A percentile compares a stretch with the other conserved stretches of the same genome.
These are phyloP conservation scores for Neodiprion pinetum DNA, from an alignment of 1,140 invertebrate genomes.

Conservation along the genomic window DNA sequence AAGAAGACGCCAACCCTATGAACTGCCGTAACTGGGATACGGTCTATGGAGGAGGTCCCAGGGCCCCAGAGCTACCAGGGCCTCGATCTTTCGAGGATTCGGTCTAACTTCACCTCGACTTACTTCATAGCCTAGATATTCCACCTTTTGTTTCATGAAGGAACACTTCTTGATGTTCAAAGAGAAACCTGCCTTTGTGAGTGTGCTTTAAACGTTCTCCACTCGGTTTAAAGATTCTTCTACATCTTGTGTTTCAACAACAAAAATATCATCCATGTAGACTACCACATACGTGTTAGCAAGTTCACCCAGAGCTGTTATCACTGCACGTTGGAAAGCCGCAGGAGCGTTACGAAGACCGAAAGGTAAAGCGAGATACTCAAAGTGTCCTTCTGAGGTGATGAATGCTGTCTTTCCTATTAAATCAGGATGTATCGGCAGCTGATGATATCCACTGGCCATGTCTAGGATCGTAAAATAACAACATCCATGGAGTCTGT, in stretches of 20 bases:
- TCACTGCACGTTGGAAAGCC: conserved; percentile 41
- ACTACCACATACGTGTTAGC: conserved; percentile 16
- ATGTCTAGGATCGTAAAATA: conserved; percentile 30
- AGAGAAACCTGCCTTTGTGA: conserved; percentile 24
- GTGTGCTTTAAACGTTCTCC: conserved; percentile 26
- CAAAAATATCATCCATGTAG: conserved; percentile 28
- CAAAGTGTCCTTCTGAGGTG: conserved; percentile 46
- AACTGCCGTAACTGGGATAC: conserved; percentile 28
- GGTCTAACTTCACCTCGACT: conserved; percentile 26
- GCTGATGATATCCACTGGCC: conserved; percentile 22
- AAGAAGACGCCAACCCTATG: background rate
- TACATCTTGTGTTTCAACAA: conserved; percentile 22
- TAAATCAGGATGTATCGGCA: conserved; percentile 15
- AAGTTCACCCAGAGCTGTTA: background rate
- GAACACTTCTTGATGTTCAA: conserved; percentile 22
- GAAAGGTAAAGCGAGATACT: conserved; percentile 51
- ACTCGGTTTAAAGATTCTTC: conserved; percentile 31
- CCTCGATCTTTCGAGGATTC: conserved; percentile 31
- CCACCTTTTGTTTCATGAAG: conserved; percentile 8
- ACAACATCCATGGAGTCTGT: conserved; percentile 39
- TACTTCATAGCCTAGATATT: conserved; percentile 35
- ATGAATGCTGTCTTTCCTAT: conserved; percentile 51
- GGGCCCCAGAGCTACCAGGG: conserved; percentile 21
- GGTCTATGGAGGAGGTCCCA: conserved; percentile 21
- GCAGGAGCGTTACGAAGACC: conserved; percentile 52